Conservation (phyloP, 2,113 vertebrate genomes). For the Mus spicilegus region DNA sequence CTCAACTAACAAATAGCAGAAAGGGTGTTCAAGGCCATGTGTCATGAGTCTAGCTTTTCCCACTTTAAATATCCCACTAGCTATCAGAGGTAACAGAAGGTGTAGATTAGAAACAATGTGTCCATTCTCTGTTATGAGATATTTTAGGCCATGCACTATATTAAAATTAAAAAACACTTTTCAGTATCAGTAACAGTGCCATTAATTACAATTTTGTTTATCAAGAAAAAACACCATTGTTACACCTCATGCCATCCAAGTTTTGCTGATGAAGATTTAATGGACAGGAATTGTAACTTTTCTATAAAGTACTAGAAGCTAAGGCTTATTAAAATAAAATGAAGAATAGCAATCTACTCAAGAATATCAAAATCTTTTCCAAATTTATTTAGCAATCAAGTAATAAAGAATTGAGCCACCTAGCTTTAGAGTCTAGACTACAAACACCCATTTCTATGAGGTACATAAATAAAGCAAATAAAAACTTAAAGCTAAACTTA, state of each 20-base stretch:
- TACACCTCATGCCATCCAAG: neutral
- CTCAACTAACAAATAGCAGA: neutral
- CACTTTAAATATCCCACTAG: neutral
- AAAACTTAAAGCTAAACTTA: neutral
- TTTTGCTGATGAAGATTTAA: neutral
- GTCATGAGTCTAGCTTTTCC: neutral
- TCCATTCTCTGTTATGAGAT: neutral
- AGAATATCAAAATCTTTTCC: neutral
- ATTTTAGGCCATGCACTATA: neutral
- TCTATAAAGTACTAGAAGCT: neutral
- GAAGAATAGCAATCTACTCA: neutral
- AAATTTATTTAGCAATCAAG: neutral
- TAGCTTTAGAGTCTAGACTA: rapidly evolving
- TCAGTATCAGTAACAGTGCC: neutral
- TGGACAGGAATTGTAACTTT: neutral
- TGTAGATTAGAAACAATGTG: neutral
- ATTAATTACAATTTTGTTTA: conserved; percentile 17
- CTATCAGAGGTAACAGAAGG: neutral
- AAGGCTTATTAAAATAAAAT: neutral
- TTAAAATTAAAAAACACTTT: neutral
- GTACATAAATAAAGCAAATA: neutral
- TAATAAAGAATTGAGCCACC: neutral
- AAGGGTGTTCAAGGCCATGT: rapidly evolving
- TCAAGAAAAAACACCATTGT: neutral
- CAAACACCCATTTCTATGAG: neutral